phyloP scores from a whole-genome alignment of 2,797 vertebrate species.

The Leptatherina wallacei region DNA sequence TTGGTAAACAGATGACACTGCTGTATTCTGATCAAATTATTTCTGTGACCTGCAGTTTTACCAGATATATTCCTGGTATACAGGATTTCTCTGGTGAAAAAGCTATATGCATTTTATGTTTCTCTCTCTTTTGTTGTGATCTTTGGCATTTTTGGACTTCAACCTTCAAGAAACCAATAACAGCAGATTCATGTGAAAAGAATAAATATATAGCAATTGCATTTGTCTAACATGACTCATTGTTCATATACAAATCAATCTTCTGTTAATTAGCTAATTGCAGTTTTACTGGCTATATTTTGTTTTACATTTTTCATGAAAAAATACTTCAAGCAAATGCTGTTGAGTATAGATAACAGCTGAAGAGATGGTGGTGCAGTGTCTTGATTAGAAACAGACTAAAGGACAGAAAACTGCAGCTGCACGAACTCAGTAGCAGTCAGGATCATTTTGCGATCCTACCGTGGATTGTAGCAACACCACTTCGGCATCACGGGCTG shows the following conservation, averaged over 20 bases:
- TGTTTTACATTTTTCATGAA: background rate
- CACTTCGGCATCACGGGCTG: conserved; percentile 89
- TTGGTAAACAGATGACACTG: background rate
- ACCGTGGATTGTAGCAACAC: conserved; percentile 94
- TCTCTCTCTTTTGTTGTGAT: background rate
- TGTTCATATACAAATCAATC: fast-evolving
- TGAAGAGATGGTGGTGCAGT: background rate
- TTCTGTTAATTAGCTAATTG: background rate
- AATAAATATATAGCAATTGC: background rate
- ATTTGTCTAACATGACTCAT: background rate
- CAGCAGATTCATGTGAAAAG: background rate
- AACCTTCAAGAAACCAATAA: background rate
- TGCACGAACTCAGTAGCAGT: background rate
- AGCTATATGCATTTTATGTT: background rate
- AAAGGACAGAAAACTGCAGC: background rate
- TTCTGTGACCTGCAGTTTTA: background rate
- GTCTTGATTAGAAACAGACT: background rate
- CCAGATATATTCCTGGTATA: background rate
- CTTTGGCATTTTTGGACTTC: background rate
- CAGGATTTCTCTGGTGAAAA: background rate
- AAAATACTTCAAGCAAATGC: no score
- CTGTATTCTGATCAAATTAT: background rate
- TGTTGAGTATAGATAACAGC: background rate
- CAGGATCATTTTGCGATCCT: conserved; percentile 52
- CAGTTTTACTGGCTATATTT: background rate